Conservation (phyloP, 2,113 vertebrate genomes). For the Herpetotheres cachinnans region DNA sequence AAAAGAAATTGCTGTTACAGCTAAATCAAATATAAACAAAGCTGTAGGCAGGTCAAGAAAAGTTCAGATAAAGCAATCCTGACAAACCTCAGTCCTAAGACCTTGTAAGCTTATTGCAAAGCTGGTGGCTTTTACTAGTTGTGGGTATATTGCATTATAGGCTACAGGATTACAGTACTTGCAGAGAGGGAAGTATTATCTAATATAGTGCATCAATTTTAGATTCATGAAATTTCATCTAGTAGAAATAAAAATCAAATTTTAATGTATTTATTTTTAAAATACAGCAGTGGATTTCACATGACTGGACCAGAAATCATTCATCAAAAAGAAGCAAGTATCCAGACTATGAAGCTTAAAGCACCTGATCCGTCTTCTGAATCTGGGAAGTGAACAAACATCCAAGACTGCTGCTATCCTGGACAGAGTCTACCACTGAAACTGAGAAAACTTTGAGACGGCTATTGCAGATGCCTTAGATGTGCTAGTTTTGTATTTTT, state of each 20-base stretch:
- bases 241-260: background rate
- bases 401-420: background rate
- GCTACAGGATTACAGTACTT: background rate
- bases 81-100: background rate
- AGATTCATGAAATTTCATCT: background rate
- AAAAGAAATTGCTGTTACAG: background rate
- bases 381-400: background rate
- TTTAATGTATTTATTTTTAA: background rate
- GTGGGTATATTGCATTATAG: background rate
- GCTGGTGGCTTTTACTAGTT: background rate
- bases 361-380: background rate
- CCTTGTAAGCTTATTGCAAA: background rate
- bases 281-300: background rate
- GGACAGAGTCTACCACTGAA: background rate
- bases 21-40: background rate
- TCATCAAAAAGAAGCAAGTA: background rate
- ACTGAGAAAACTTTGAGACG: background rate
- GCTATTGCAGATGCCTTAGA: background rate
- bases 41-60: background rate
- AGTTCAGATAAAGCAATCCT: background rate
- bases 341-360: background rate
- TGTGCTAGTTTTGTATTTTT: background rate
- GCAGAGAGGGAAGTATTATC: background rate
- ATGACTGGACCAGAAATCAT: background rate
- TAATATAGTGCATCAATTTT: background rate